Conservation (phyloP, 2,797 vertebrate genomes). For the Notoglanidium macrostoma region DNA sequence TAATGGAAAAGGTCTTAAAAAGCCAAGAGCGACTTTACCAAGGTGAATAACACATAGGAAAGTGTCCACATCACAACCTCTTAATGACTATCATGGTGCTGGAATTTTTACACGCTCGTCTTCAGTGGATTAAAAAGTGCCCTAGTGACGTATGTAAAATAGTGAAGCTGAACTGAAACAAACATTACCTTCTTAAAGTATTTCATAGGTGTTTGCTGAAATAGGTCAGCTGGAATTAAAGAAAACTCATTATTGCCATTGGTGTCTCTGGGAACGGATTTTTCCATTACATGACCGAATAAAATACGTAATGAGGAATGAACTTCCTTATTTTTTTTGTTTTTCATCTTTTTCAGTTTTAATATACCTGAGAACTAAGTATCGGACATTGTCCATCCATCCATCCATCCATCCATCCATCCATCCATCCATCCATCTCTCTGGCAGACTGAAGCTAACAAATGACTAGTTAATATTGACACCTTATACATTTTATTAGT, state of each 20-base stretch:
- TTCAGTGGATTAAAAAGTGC: constrained; percentile 55
- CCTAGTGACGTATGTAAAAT: constrained; percentile 53
- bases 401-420: too few relatives aligned
- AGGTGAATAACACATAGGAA: constrained; percentile 55
- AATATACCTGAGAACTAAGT: not conserved
- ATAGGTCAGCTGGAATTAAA: constrained; percentile 41
- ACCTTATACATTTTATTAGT: not conserved
- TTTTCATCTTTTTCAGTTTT: not conserved
- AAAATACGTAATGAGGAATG: not conserved
- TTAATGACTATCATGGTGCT: constrained; percentile 52
- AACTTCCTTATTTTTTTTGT: not conserved
- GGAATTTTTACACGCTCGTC: constrained; percentile 55
- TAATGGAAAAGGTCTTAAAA: constrained; percentile 62
- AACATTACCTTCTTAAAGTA: constrained; percentile 53
- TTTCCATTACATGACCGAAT: not conserved
- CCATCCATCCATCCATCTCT: too few relatives aligned
- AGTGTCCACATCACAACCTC: constrained; percentile 48
- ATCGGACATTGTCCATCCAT: not conserved
- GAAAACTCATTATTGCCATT: constrained; percentile 39
- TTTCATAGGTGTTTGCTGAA: constrained; percentile 41
- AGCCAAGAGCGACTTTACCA: constrained; percentile 61
- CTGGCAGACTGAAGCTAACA: not conserved
- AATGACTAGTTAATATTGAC: not conserved
- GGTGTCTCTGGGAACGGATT: constrained; percentile 1
- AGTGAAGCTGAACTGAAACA: constrained; percentile 53